These are phyloP conservation scores for Struthidea cinerea DNA, from an alignment of 2,113 vertebrate species.

Conservation along the genomic window DNA sequence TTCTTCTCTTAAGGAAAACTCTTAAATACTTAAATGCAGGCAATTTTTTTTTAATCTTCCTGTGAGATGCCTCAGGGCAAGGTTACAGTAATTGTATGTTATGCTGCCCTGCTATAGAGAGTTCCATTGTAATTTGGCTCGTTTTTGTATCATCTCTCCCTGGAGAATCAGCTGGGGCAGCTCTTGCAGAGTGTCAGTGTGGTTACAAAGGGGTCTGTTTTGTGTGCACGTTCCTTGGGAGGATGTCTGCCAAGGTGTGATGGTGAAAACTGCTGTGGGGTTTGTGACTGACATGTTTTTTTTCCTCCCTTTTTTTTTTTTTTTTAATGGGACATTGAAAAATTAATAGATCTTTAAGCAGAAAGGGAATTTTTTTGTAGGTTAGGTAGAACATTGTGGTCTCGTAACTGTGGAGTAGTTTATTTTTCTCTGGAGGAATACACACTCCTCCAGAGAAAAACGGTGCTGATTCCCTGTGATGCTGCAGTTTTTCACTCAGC, in stretches of 20 bases:
- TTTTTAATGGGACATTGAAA: not conserved
- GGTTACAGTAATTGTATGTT: not conserved
- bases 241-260: not conserved
- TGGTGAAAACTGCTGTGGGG: not conserved
- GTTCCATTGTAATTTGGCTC: not conserved
- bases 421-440: not conserved
- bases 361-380: not conserved
- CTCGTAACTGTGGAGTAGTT: not conserved
- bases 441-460: not conserved
- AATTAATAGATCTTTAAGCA: not conserved
- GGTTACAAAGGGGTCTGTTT: not conserved
- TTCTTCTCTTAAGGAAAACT: not conserved
- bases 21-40: not conserved
- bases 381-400: not conserved
- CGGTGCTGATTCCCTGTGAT: not conserved
- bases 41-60: not conserved
- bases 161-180: not conserved
- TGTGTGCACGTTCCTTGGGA: accelerated
- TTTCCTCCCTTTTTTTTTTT: not conserved
- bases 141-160: not conserved
- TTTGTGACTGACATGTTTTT: not conserved
- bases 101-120: not conserved
- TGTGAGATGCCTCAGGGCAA: conserved; percentile 21
- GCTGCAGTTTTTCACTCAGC: not conserved
- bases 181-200: not conserved